phyloP scores from a whole-genome alignment of 2,797 vertebrate species.

The Pseudochaenichthys georgianus region DNA sequence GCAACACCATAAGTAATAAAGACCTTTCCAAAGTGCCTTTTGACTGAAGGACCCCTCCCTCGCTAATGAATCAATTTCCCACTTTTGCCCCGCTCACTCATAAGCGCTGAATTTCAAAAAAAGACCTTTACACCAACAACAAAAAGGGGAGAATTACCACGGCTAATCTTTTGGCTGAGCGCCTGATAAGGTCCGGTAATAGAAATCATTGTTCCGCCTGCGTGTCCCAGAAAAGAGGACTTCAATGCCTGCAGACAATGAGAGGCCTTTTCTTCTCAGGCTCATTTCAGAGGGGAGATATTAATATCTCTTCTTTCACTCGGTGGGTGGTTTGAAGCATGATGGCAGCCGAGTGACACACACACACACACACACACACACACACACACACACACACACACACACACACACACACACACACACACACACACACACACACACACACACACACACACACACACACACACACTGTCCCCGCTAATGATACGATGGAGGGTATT shows the following conservation, averaged over 20 bases:
- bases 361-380: conserved; percentile 21
- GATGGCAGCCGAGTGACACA: conserved; percentile 62
- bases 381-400: background rate
- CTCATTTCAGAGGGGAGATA: conserved; percentile 60
- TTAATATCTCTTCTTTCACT: conserved; percentile 67
- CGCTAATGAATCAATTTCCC: conserved; percentile 46
- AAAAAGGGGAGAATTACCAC: conserved; percentile 57
- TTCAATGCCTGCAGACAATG: conserved; percentile 53
- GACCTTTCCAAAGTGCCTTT: conserved; percentile 14
- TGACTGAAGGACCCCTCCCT: conserved; percentile 37
- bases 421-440: conserved; percentile 26
- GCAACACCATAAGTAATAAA: conserved; percentile 14
- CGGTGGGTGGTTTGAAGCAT: conserved; percentile 59
- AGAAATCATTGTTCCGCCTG: conserved; percentile 68
- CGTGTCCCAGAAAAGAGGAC: conserved; percentile 56
- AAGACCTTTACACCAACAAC: conserved; percentile 35
- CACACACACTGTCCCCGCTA: conserved; percentile 64
- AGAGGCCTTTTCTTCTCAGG: conserved; percentile 33
- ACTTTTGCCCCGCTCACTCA: conserved; percentile 21
- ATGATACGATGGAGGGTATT: conserved; percentile 61
- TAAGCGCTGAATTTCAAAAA: conserved; percentile 50
- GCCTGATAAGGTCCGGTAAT: conserved; percentile 71
- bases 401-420: conserved; percentile 26
- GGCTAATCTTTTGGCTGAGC: conserved; percentile 62
- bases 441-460: too few species aligned